Percentiles rank a stretch among this genome's conserved stretches.
These are phyloP conservation scores for Xestia rhomboidea DNA, from an alignment of 2,888 invertebrate species.

Conservation along the genomic window DNA sequence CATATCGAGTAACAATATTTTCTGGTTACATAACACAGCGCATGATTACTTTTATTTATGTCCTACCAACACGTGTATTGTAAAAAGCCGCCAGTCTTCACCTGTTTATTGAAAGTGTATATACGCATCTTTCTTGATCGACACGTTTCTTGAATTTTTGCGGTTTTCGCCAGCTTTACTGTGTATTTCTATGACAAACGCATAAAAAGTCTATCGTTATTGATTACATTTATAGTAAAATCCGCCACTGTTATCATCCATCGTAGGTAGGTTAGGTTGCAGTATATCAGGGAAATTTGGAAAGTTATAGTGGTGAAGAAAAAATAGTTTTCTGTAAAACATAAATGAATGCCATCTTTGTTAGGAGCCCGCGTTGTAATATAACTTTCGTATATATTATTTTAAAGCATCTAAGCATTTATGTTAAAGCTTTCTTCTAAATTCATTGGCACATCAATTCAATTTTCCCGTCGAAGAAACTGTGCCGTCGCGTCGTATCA, in stretches of 20 bases:
- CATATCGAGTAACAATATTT: constrained; percentile 19
- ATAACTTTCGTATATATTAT: constrained; percentile 4
- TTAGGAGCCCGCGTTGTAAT: background rate
- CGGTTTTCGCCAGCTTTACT: background rate
- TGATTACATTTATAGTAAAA: background rate
- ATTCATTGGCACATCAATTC: constrained; percentile 50
- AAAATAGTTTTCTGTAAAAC: constrained; percentile 7
- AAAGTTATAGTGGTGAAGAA: background rate
- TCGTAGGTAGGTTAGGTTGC: no score
- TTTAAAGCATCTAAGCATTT: background rate
- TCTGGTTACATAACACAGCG: constrained; percentile 43
- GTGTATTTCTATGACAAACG: background rate
- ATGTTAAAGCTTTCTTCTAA: constrained; percentile 24
- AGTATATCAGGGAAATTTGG: constrained; percentile 5
- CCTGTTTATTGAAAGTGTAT: constrained; percentile 41
- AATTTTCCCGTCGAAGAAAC: constrained; percentile 64
- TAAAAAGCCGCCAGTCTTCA: constrained; percentile 32
- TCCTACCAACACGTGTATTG: constrained; percentile 46
- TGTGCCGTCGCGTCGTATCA: constrained; percentile 68
- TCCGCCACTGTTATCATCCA: background rate
- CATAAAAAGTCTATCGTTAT: background rate
- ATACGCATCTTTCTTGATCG: constrained; percentile 28
- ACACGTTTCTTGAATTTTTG: constrained; percentile 11
- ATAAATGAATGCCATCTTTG: no score
- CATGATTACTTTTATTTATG: constrained; percentile 52